These are phyloP conservation scores for Tiliqua scincoides DNA, from an alignment of 2,113 vertebrate genomes.

Conservation along the genomic window DNA sequence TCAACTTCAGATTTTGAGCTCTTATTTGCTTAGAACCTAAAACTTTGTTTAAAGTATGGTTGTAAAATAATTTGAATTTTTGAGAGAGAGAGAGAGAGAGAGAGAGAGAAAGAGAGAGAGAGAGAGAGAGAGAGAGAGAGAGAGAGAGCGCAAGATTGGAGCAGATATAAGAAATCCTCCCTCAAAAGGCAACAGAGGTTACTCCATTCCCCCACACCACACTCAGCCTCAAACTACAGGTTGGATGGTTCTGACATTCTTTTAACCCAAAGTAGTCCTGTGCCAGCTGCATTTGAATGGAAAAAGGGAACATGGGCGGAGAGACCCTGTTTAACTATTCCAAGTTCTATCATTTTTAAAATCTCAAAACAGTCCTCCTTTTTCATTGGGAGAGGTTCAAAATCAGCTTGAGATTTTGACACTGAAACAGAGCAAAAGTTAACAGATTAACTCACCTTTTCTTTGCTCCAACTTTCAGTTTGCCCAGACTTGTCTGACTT, in stretches of 20 bases:
- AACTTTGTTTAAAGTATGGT: background rate
- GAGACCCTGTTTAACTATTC: background rate
- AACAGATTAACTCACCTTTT: too few species aligned
- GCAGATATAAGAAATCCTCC: too few species aligned
- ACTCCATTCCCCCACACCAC: too few species aligned
- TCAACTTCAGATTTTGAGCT: fast-evolving
- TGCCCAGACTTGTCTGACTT: too few species aligned
- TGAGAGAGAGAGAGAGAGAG: too few species aligned
- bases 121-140: too few species aligned
- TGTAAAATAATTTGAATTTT: background rate
- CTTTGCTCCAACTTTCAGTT: too few species aligned
- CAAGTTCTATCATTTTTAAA: background rate
- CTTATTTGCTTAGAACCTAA: background rate
- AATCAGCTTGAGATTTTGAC: too few species aligned
- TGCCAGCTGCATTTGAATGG: background rate
- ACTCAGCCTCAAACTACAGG: background rate
- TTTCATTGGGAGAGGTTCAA: background rate
- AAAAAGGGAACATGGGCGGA: background rate
- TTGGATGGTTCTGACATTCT: background rate
- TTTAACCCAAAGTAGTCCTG: background rate
- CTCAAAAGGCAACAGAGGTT: too few species aligned
- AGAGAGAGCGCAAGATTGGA: too few species aligned
- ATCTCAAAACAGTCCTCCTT: background rate
- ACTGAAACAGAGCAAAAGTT: too few species aligned
- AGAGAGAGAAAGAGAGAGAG: too few species aligned